Evolutionary conservation across 2,113 vertebrate genomes (phyloP), one percentile per base, ranked within the genome.

Genomic region (Hymenochirus boettgeri): DNA sequence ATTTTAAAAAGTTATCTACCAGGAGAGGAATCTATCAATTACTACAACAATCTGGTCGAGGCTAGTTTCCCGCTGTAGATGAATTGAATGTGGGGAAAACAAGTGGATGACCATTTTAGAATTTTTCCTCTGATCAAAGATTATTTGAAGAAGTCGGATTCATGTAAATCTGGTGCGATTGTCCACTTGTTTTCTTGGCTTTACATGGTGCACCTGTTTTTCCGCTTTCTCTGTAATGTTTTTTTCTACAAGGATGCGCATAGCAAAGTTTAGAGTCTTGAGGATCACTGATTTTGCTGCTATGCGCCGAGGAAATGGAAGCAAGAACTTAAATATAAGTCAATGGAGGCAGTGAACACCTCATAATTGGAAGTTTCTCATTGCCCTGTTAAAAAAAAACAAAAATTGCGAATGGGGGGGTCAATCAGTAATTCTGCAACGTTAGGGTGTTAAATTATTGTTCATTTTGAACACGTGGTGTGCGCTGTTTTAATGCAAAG

Each of bases 391-490:
- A 19, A 21, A 37, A 50, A 25, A n/a, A n/a, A n/a, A n/a, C n/a
- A n/a, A n/a, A n/a, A n/a, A n/a, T n/a, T n/a, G n/a, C n/a, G n/a
- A n/a, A n/a, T n/a, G n/a, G n/a, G 51, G 27, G 18, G 31, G 57
- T 48, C n/a, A 60, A 45, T 25, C 58, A 25, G 56, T 51, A 62
- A 45, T 60, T 65, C 25, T 60, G 50, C 51, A 27, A 31, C 2
- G 24, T 12, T 60, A 53, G 53, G 18, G 8, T 58, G 29, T 59
- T 69, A 69, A 69, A 57, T 69, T 69, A 69, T 69, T 69, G 46
- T 52, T 46, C 31, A 42, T 58, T 42, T 59, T 26, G 46, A 23
- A 52, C 55, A 60, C 56, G 13, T 29, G 18, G 15, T 39, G n/a
- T 60, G 65, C 52, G 65, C 45, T 19, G 18, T 53, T 6, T 69